Evolutionary conservation across 2,888 invertebrate species (phyloP).

Genomic region (Lagria hirta): DNA sequence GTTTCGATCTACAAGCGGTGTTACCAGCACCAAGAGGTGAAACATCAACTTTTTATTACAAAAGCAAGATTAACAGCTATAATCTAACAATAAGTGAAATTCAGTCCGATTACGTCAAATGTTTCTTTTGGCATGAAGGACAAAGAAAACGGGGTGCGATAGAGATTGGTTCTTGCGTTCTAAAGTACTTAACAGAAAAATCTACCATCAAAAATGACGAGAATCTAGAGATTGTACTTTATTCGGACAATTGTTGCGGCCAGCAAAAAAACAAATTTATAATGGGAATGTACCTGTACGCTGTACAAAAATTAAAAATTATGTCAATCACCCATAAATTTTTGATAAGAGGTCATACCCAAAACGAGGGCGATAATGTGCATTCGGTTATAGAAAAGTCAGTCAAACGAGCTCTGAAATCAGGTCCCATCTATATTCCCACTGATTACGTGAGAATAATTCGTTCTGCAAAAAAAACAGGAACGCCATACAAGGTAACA

Average conservation of each 20-base stretch:
- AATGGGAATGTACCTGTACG: slow-evolving; percentile 29
- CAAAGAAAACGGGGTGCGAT: slow-evolving; percentile 42
- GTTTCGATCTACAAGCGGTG: slow-evolving; percentile 35
- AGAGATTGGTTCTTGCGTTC: slow-evolving; percentile 45
- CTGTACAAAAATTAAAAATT: slow-evolving; percentile 18
- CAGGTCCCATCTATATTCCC: slow-evolving; percentile 26
- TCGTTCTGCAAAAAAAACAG: slow-evolving; percentile 25
- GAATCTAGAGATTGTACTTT: slow-evolving; percentile 32
- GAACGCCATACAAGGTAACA: slow-evolving; percentile 17
- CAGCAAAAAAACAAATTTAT: slow-evolving; percentile 37
- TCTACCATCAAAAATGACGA: slow-evolving; percentile 8
- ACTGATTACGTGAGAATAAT: slow-evolving; percentile 20
- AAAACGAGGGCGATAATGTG: slow-evolving; percentile 23
- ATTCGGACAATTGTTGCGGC: slow-evolving; percentile 38
- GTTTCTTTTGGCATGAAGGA: slow-evolving; percentile 46
- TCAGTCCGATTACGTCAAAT: slow-evolving; percentile 25
- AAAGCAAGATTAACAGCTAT: slow-evolving; percentile 30
- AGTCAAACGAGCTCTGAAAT: slow-evolving; percentile 23
- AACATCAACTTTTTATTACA: slow-evolving; percentile 34
- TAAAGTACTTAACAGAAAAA: slow-evolving; percentile 36
- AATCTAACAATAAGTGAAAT: slow-evolving; percentile 34
- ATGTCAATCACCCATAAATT: slow-evolving; percentile 27
- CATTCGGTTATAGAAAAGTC: slow-evolving; percentile 26
- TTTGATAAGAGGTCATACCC: slow-evolving; percentile 22
- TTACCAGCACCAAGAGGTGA: slow-evolving; percentile 35